Evolutionary conservation across 1,140 invertebrate species (phyloP).

Genomic region (Diachasma alloeum): DNA sequence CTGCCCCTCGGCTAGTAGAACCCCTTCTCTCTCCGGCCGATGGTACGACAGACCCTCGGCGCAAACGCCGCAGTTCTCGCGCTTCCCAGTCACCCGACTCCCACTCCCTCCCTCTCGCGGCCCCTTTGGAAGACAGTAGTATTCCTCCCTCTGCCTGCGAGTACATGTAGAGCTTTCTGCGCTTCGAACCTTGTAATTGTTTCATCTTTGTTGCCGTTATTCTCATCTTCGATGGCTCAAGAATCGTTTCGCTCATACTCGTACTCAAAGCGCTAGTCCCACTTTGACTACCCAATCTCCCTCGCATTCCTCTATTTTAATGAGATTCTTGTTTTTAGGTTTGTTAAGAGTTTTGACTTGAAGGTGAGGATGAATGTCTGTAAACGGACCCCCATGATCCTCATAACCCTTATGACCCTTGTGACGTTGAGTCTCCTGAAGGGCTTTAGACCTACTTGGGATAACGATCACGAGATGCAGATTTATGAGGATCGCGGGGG

Average conservation of each 20-base stretch:
- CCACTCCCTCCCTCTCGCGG: constrained; percentile 1
- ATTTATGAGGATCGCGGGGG: too few relatives aligned
- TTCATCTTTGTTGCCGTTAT: constrained; percentile 24
- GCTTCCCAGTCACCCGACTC: constrained; percentile 4
- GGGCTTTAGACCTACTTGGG: too few relatives aligned
- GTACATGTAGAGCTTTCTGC: constrained; percentile 14
- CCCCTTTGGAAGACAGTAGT: background rate
- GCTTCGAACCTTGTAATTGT: constrained; percentile 29
- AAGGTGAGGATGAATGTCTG: too few relatives aligned
- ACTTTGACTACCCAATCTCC: background rate
- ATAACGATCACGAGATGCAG: too few relatives aligned
- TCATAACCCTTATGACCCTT: too few relatives aligned
- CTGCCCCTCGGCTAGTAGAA: constrained; percentile 19
- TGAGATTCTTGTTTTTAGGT: too few relatives aligned
- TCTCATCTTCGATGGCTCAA: constrained; percentile 11
- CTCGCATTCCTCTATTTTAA: too few relatives aligned
- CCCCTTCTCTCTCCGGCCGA: constrained; percentile 1
- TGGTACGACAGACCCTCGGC: constrained; percentile 25
- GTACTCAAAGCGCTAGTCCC: background rate
- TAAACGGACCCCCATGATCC: too few relatives aligned
- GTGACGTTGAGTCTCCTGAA: too few relatives aligned
- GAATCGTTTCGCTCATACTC: background rate
- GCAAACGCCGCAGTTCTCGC: constrained; percentile 37
- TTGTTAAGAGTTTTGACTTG: too few relatives aligned
- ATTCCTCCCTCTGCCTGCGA: background rate